Percentiles rank a stretch among this genome's conserved stretches.
These are phyloP conservation scores for Botrylloides violaceus DNA, from an alignment of 23 tunicate genomes.

Conservation along the genomic window DNA sequence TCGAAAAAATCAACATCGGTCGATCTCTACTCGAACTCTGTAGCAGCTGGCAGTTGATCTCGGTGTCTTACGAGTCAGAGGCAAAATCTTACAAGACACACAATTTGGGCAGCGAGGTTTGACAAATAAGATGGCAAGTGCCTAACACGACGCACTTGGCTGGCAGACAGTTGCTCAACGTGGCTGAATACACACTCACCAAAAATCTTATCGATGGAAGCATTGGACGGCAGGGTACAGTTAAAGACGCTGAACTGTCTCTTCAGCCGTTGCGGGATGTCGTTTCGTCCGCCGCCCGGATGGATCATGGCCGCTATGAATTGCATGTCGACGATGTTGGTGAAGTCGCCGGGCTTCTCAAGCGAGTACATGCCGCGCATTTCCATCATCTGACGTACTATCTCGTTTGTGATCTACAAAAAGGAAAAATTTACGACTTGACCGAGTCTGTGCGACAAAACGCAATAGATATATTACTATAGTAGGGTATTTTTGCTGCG, in stretches of 20 bases:
- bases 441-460: neutral
- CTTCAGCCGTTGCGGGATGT: constrained; percentile 96
- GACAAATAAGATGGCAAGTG: too few species aligned
- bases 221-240: constrained; percentile 98
- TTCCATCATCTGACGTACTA: constrained; percentile 99
- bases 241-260: constrained; percentile 95
- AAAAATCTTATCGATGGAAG: constrained; percentile 97
- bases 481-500: neutral
- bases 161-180: too few species aligned
- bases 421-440: neutral
- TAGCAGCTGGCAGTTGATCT: too few species aligned
- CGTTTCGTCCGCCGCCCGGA: constrained; percentile 99
- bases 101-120: too few species aligned
- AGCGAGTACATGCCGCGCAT: constrained; percentile 98
- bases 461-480: neutral
- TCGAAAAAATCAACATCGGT: too few species aligned
- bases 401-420: constrained; percentile 96
- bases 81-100: neutral
- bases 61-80: too few species aligned
- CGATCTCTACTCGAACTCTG: too few species aligned
- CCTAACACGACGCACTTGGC: too few species aligned
- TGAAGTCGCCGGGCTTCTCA: constrained; percentile 98
- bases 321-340: constrained; percentile 96
- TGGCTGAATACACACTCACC: constrained; percentile 30
- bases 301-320: constrained; percentile 99